Evolutionary conservation across 2,797 vertebrate species (phyloP).

Genomic region (Eupleurogrammus muticus): DNA sequence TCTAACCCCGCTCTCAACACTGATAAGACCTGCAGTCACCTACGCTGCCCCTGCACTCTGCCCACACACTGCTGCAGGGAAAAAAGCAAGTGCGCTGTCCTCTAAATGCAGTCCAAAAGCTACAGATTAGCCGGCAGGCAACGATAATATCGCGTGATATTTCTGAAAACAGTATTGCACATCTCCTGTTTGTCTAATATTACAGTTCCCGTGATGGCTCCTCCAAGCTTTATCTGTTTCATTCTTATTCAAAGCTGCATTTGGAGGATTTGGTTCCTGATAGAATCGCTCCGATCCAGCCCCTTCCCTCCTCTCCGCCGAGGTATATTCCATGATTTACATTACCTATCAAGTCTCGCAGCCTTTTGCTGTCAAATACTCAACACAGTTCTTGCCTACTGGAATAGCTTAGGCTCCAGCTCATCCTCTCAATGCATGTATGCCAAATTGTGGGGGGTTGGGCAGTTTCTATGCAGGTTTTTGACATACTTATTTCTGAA

Average conservation of each 20-base stretch:
- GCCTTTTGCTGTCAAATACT: constrained; percentile 59
- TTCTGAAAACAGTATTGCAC: constrained; percentile 56
- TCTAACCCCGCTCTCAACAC: constrained; percentile 35
- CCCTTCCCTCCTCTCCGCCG: constrained; percentile 30
- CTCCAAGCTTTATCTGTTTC: constrained; percentile 71
- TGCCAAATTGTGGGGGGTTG: constrained; percentile 24
- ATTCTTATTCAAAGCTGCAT: constrained; percentile 76
- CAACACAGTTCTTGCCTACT: constrained; percentile 42
- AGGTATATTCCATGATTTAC: constrained; percentile 70
- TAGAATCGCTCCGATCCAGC: constrained; percentile 53
- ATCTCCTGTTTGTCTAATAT: constrained; percentile 70
- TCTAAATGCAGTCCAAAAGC: constrained; percentile 50
- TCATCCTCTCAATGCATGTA: constrained; percentile 44
- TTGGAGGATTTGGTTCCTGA: constrained; percentile 73
- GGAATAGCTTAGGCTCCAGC: constrained; percentile 48
- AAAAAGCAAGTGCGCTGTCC: constrained; percentile 36
- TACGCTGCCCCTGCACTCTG: constrained; percentile 46
- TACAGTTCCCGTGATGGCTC: constrained; percentile 57
- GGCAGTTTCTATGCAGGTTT: constrained; percentile 13
- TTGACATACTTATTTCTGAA: constrained; percentile 56
- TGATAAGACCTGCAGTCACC: constrained; percentile 55
- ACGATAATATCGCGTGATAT: constrained; percentile 58
- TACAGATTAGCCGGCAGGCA: constrained; percentile 41
- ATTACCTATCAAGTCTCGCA: constrained; percentile 72
- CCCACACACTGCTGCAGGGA: constrained; percentile 45